Evolutionary conservation across 2,888 invertebrate species (phyloP).

Genomic region (Drosophila merina): DNA sequence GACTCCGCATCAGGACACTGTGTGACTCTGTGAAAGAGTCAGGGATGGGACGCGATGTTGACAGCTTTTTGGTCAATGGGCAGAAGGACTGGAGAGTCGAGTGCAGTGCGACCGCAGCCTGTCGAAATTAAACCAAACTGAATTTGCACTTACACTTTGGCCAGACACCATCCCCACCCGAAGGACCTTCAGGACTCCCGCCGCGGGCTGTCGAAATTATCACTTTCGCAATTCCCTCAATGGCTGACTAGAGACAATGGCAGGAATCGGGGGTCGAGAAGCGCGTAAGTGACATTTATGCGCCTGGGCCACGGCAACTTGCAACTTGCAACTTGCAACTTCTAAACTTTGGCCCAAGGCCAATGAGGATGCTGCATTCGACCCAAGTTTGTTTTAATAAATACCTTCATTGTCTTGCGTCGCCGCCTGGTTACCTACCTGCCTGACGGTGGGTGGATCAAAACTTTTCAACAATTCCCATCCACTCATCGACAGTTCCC

Average conservation of each 20-base stretch:
- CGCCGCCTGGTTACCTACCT: conserved; percentile 46
- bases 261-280: conserved; percentile 60
- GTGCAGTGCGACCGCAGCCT: conserved; percentile 60
- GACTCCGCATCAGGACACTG: conserved; percentile 6
- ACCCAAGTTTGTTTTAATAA: conserved; percentile 77
- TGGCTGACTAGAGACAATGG: conserved; percentile 59
- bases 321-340: conserved; percentile 3
- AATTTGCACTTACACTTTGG: conserved; percentile 76
- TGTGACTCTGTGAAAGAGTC: conserved; percentile 23
- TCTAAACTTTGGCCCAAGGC: conserved; percentile 45
- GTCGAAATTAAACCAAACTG: conserved; percentile 78
- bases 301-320: conserved; percentile 54
- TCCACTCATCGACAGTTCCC: conserved; percentile 64
- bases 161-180: conserved; percentile 27
- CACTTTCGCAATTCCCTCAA: conserved; percentile 75
- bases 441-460: conserved; percentile 44
- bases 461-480: conserved; percentile 63
- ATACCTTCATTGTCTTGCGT: conserved; percentile 72
- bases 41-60: conserved; percentile 48
- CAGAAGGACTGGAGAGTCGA: conserved; percentile 17
- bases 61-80: conserved; percentile 67
- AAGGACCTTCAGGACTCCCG: conserved; percentile 17
- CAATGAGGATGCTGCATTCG: conserved; percentile 36
- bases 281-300: conserved; percentile 80
- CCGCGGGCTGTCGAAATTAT: conserved; percentile 73